These are phyloP conservation scores for Torymus tubicola DNA, from an alignment of 2,888 invertebrate genomes.

Conservation along the genomic window DNA sequence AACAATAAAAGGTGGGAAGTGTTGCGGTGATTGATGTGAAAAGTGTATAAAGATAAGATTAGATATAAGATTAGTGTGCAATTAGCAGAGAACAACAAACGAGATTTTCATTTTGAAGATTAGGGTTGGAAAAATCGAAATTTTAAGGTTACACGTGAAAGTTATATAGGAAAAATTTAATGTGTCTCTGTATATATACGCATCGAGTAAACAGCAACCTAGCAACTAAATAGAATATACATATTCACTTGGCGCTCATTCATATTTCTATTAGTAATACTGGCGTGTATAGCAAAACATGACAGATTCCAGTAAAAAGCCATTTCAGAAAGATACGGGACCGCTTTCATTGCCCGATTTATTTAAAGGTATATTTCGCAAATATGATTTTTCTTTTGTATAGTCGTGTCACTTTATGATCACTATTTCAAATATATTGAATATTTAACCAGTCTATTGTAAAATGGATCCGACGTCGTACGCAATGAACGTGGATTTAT, in stretches of 20 bases:
- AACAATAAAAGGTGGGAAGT: no score
- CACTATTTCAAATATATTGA: background rate
- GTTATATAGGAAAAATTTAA: no score
- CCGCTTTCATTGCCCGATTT: conserved; percentile 30
- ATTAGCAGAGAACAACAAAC: no score
- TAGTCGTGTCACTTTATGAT: background rate
- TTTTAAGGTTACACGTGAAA: no score
- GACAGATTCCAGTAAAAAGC: background rate
- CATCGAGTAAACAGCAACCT: conserved; percentile 41
- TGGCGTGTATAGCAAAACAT: background rate
- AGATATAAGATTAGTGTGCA: no score
- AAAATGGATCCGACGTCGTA: conserved; percentile 66
- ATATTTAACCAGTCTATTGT: conserved; percentile 64
- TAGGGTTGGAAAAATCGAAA: no score
- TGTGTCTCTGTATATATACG: no score
- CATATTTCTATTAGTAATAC: no score
- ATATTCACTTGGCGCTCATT: background rate
- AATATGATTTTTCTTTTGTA: background rate
- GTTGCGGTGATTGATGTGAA: no score
- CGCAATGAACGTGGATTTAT: conserved; percentile 57
- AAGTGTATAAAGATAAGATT: no score
- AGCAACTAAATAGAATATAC: conserved; percentile 28
- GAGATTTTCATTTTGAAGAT: no score
- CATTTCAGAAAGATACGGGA: background rate
- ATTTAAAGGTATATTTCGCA: conserved; percentile 40